Conservation (phyloP, 2,113 vertebrate species). For the Myodes glareolus region DNA sequence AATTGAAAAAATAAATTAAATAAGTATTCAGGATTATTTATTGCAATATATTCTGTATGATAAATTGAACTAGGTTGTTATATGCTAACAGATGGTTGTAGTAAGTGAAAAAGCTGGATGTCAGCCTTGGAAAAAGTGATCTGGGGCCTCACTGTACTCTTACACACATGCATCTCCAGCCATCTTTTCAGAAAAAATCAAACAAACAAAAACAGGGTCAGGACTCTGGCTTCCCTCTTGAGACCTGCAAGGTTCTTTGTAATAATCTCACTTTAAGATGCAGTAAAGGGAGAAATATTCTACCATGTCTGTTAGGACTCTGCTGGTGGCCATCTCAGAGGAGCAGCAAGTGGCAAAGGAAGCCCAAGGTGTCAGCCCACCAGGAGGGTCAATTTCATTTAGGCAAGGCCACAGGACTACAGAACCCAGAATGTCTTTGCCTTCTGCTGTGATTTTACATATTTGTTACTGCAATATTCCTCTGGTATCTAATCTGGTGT, state of each 20-base stretch:
- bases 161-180: neutral
- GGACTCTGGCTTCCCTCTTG: neutral
- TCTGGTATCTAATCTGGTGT: too few species aligned
- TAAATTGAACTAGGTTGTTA: neutral
- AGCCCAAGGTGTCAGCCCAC: too few species aligned
- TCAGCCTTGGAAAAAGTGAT: neutral
- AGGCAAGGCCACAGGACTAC: too few species aligned
- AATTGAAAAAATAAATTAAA: conserved; percentile 65
- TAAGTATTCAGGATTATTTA: conserved; percentile 20
- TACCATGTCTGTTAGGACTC: neutral
- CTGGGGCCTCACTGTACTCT: neutral
- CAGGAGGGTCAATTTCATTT: too few species aligned
- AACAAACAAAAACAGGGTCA: neutral
- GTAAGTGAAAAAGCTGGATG: neutral
- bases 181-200: neutral
- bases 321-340: too few species aligned
- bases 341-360: too few species aligned
- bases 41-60: neutral
- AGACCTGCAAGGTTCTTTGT: neutral
- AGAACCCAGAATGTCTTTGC: too few species aligned
- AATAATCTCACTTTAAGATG: neutral
- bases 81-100: neutral
- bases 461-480: too few species aligned
- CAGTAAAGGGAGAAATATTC: neutral
- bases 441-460: too few species aligned